phyloP scores from a whole-genome alignment of 1,140 invertebrate genomes.

The Cherax quadricarinatus region DNA sequence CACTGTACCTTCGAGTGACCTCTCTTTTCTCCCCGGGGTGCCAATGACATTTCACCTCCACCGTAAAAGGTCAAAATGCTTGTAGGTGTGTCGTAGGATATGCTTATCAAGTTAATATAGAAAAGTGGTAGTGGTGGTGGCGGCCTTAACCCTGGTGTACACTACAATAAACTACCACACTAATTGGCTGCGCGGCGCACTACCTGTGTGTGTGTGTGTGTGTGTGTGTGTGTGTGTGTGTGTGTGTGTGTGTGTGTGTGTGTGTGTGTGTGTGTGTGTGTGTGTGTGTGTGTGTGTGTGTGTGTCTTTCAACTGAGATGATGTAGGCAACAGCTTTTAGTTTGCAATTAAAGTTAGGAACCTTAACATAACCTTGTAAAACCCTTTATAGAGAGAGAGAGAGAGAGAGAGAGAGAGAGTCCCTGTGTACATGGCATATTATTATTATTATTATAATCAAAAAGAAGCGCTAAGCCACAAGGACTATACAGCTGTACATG shows the following conservation, averaged over 20 bases:
- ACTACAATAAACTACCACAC: neutral
- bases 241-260: conserved; percentile 39
- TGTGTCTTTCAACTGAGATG: too few relatives aligned
- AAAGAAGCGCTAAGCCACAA: too few relatives aligned
- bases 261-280: conserved; percentile 38
- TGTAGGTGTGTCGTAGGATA: neutral
- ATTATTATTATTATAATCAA: too few relatives aligned
- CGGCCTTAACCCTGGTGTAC: neutral
- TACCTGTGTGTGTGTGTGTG: neutral
- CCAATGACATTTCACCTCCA: neutral
- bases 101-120: neutral
- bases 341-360: too few relatives aligned
- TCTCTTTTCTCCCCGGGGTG: neutral
- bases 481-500: too few relatives aligned
- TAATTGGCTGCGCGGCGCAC: neutral
- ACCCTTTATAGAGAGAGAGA: too few relatives aligned
- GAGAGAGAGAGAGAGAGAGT: too few relatives aligned
- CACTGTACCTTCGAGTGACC: too few relatives aligned
- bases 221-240: conserved; percentile 44
- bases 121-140: neutral
- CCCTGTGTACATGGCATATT: too few relatives aligned
- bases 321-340: too few relatives aligned
- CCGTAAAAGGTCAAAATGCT: neutral
- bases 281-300: conserved; percentile 28
- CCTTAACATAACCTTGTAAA: too few relatives aligned